Evolutionary conservation across 2,888 invertebrate species (phyloP), one percentile per base, ranked within the genome.

Genomic region (Emmelina monodactyla): DNA sequence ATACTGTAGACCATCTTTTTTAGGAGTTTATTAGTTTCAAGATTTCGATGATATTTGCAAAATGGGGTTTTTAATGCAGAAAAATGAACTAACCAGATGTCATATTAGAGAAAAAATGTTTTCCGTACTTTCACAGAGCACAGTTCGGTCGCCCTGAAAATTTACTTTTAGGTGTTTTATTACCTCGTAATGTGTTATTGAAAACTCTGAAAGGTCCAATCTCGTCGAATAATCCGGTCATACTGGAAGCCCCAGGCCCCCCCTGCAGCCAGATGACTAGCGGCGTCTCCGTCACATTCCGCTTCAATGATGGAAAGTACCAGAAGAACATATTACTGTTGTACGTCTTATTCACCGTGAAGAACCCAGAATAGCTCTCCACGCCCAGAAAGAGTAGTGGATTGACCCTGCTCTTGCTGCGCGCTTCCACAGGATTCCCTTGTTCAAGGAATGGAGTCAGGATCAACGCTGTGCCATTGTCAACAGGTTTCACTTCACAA

Each of bases 221-320:
- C 47, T 78, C 76, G 15, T 73, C 66, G 32, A 79, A 78, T 3
- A 79, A 48, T 1, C 75, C 79, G 0, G 55, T 58, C 50, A 78
- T 34, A 34, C 89, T 88, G 0, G 90, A 89, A 0, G 84, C 88
- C 0, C 85, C 94, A 0, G 94, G 94, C 0, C 94, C 94, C 5
- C 94, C 94, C 82, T 94, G 89, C n/a, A 94, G 72, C 94, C 94
- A 94, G 41, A 95, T 85, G 7, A 92, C 81, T 52, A 93, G 76
- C 0, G 94, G 94, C 12, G 59, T 71, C 16, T 65, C 59, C 16
- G 56, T 59, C 14, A 65, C 57, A 0, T 71, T 67, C 49, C 78
- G 71, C 4, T 59, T 50, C 29, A 56, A 43, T 14, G 64, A 60
- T 1, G 91, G 91, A 53, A 92, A 91, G 54, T 88, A 92, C 92